Evolutionary conservation across 2,113 vertebrate species (phyloP).

Genomic region (Azemiops feae): DNA sequence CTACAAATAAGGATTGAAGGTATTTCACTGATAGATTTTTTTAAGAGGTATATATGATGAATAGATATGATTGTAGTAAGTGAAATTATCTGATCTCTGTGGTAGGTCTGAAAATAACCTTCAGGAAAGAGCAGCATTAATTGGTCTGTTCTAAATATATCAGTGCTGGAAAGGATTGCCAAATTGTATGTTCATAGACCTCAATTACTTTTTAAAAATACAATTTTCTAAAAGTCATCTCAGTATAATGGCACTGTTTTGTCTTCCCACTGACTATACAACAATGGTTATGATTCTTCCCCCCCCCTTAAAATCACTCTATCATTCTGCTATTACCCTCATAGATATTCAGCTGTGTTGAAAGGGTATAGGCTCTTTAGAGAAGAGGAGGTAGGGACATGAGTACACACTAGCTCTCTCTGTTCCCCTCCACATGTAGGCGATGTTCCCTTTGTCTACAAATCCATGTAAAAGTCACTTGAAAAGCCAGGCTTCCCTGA

Average conservation of each 20-base stretch:
- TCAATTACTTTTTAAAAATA: not conserved
- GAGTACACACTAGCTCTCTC: not conserved
- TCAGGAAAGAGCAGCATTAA: not conserved
- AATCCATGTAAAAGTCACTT: not conserved
- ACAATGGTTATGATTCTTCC: not conserved
- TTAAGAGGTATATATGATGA: slow-evolving; percentile 7
- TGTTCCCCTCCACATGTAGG: not conserved
- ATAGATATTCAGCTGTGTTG: not conserved
- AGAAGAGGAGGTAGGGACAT: not conserved
- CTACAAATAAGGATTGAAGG: not conserved
- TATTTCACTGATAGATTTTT: slow-evolving; percentile 24
- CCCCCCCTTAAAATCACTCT: not conserved
- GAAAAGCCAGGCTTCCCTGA: not conserved
- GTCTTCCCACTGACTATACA: not conserved
- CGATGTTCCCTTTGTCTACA: not conserved
- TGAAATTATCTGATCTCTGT: slow-evolving; percentile 16
- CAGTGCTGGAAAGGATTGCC: not conserved
- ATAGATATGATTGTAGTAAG: not conserved
- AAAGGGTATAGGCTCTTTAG: not conserved
- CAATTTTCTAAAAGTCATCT: not conserved
- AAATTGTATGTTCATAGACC: not conserved
- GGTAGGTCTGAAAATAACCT: not conserved
- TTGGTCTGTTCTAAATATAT: not conserved
- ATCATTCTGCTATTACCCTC: not conserved
- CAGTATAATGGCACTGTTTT: not conserved